Percentiles rank a stretch among this genome's conserved stretches.
phyloP scores from a whole-genome alignment of 1,140 invertebrate genomes.

The Micrasema minimum region DNA sequence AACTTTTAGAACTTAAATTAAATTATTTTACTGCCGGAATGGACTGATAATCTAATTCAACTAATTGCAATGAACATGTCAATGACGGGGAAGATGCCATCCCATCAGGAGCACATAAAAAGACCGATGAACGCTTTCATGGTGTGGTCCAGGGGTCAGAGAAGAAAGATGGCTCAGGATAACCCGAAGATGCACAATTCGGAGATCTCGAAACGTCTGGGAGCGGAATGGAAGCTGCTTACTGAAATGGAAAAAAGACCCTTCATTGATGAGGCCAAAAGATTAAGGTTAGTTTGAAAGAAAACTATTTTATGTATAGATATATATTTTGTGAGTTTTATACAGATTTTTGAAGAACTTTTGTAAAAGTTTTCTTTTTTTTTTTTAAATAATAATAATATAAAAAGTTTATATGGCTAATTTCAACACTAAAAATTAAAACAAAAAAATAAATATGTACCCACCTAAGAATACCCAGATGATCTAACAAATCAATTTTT shows the following conservation, averaged over 20 bases:
- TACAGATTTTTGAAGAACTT: too few species aligned
- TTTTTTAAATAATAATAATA: too few species aligned
- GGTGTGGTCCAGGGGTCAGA: constrained; percentile 91
- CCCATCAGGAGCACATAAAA: constrained; percentile 83
- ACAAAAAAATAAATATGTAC: too few species aligned
- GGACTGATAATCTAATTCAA: constrained; percentile 3
- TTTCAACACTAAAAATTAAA: too few species aligned
- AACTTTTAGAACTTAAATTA: too few species aligned
- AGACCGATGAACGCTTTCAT: constrained; percentile 94
- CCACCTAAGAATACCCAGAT: too few species aligned
- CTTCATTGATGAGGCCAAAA: constrained; percentile 97
- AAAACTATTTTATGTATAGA: too few species aligned
- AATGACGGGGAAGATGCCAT: constrained; percentile 45
- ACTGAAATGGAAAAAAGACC: constrained; percentile 90
- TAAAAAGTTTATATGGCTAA: too few species aligned
- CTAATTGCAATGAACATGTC: constrained; percentile 43
- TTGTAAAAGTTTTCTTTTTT: too few species aligned
- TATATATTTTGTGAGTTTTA: too few species aligned
- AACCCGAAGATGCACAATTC: constrained; percentile 99
- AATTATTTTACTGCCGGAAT: too few species aligned
- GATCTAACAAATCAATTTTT: too few species aligned
- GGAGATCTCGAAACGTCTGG: constrained; percentile 91
- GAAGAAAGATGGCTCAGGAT: constrained; percentile 96
- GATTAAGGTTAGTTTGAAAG: constrained; percentile 79
- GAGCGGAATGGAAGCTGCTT: constrained; percentile 90